Conservation (phyloP, 2,113 vertebrate genomes). For the Sus scrofa region T2T-Sscrofa CM000816.6:93280001-93280500, state of each 20-base stretch:
- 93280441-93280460: conserved; percentile 81
- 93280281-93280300: conserved; percentile 81
- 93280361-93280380: conserved; percentile 68
- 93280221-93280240: conserved; percentile 73
- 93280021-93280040: conserved; percentile 29
- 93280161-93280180: conserved; percentile 79
- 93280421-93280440: conserved; percentile 75
- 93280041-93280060: not conserved
- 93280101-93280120: conserved; percentile 59
- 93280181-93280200: conserved; percentile 76
- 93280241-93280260: conserved; percentile 82
- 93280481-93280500: conserved; percentile 84
- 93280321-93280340: conserved; percentile 85
- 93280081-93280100: conserved; percentile 70
- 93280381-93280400: conserved; percentile 71
- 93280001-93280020: not conserved
- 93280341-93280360: conserved; percentile 82
- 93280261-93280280: conserved; percentile 80
- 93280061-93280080: conserved; percentile 65
- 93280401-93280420: conserved; percentile 73
- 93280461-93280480: conserved; percentile 83
- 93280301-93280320: conserved; percentile 80
- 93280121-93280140: conserved; percentile 66
- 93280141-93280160: conserved; percentile 72
- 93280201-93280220: conserved; percentile 68